phyloP scores from a whole-genome alignment of 2,797 vertebrate species.

The Arremon brunneinucha region DNA sequence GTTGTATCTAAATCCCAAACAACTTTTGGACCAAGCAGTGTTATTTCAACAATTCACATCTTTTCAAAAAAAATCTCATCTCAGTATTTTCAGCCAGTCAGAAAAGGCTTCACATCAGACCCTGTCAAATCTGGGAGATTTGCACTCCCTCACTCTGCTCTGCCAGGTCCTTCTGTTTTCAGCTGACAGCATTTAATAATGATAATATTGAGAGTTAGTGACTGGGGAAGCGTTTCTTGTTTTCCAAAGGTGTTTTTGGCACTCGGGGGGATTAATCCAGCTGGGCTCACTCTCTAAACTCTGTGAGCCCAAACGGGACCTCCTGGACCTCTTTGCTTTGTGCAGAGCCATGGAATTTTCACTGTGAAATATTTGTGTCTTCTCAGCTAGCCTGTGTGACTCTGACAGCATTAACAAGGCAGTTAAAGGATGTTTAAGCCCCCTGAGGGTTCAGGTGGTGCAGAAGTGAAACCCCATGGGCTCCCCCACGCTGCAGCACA shows the following conservation, averaged over 20 bases:
- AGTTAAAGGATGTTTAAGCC: neutral
- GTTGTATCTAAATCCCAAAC: neutral
- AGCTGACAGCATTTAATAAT: neutral
- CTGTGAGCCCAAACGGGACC: neutral
- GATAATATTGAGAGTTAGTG: neutral
- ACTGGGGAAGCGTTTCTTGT: neutral
- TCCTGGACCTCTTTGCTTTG: neutral
- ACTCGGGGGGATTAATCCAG: neutral
- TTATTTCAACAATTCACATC: neutral
- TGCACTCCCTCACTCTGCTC: neutral
- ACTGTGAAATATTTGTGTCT: neutral
- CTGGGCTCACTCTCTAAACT: neutral
- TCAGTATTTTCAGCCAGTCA: neutral
- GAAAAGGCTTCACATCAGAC: neutral
- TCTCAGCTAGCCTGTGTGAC: neutral
- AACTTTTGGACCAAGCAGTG: neutral
- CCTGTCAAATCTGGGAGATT: neutral
- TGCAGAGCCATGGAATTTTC: accelerated
- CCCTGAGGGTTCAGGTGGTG: neutral
- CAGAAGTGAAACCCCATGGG: neutral
- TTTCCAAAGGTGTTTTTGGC: neutral
- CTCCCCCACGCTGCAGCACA: neutral
- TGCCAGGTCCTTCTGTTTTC: neutral
- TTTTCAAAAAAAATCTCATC: neutral
- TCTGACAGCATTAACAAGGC: neutral